Evolutionary conservation across 2,888 invertebrate species (phyloP), one percentile per base, ranked within the genome.

Genomic region (Julus scandinavius): DNA sequence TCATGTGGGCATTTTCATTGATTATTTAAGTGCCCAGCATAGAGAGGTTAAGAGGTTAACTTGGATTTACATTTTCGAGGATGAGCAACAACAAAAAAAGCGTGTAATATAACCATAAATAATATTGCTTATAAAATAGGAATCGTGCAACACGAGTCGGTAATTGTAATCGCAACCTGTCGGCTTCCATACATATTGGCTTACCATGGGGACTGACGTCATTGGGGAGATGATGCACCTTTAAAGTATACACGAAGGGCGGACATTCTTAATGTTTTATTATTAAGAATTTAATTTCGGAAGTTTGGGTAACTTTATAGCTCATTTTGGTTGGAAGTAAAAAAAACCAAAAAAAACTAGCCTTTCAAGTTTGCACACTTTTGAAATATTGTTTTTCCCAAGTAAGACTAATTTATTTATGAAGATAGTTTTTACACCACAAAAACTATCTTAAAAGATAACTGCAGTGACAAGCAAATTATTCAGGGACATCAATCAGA

Each of bases 231-330:
- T 63, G 63, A 63, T 63, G 20, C 63, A 63, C 20, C 20, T 63
- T 63, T 20, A n/a, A 20, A 63, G 63, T 63, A 63, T 63, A 63
- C 63, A 20, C 6, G 20, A 20, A 63, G 63, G 63, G 63, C 63
- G 63, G n/a, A 20, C n/a, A 17, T 20, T 63, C 17, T 63, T 29
- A 20, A 20, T 20, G 63, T 63, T 63, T 63, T 63, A 63, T 63
- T 63, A 63, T 63, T 63, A 63, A 63, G 63, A 63, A 63, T 63
- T 63, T 63, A 63, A 63, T 63, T 63, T 63, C 63, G 63, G 63
- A 63, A 63, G 17, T 63, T n/a, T 63, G n/a, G 63, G 63, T 63
- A 63, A 63, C 63, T 63, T 63, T 63, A 63, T 63, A 63, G 63
- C 63, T 63, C 63, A 20, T 20, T 15, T 58, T 58, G 58, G 13